These are phyloP conservation scores for Acrocephalus kingi DNA, from an alignment of 2,113 vertebrate species.

Conservation along the genomic window DNA sequence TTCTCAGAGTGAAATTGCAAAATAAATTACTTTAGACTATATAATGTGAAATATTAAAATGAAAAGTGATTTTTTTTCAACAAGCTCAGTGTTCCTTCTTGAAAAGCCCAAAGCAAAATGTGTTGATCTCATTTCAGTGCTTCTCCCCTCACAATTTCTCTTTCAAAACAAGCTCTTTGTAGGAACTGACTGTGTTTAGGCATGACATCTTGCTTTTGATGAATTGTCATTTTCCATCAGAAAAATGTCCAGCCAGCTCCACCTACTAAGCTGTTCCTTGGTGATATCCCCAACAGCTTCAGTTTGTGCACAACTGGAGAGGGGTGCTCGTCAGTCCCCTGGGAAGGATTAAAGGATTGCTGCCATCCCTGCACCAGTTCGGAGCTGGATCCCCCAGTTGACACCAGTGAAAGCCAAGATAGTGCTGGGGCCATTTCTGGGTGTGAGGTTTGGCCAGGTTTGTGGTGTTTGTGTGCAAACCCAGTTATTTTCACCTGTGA, in stretches of 20 bases:
- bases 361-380: not conserved
- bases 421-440: not conserved
- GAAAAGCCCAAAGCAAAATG: conserved; percentile 36
- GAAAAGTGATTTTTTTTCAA: not conserved
- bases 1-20: conserved; percentile 5
- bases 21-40: not conserved
- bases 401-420: not conserved
- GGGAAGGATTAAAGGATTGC: not conserved
- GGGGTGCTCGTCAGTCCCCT: not conserved
- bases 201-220: not conserved
- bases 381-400: accelerated
- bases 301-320: not conserved
- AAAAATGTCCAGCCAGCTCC: not conserved
- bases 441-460: not conserved
- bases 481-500: not conserved
- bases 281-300: not conserved
- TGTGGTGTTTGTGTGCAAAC: not conserved
- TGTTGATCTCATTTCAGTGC: not conserved
- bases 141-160: not conserved
- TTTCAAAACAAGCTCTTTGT: not conserved
- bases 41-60: conserved; percentile 19
- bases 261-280: not conserved
- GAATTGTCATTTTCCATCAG: not conserved
- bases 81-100: not conserved
- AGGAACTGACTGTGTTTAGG: not conserved